These are phyloP conservation scores for Eupithecia vulgata DNA, from an alignment of 2,888 invertebrate genomes.

Conservation along the genomic window DNA sequence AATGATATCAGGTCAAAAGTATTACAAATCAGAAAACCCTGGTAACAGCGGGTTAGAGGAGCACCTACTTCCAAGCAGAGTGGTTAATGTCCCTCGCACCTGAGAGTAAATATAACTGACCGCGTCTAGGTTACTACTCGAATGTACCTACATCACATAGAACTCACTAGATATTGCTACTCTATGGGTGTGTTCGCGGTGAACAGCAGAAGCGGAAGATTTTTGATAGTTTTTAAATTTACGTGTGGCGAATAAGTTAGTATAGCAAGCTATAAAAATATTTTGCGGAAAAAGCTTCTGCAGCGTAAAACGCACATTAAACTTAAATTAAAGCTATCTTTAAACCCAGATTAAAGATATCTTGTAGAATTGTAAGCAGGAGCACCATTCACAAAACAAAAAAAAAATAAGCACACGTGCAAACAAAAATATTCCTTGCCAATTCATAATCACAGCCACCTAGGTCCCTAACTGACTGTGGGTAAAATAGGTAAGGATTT, in stretches of 20 bases:
- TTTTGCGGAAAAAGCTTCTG: too few relatives aligned
- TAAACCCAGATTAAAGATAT: background rate
- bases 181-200: background rate
- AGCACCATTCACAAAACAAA: too few relatives aligned
- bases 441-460: background rate
- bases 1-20: background rate
- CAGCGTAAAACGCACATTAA: background rate
- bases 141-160: slow-evolving; percentile 4
- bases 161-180: background rate
- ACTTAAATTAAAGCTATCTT: background rate
- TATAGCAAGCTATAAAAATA: too few relatives aligned
- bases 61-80: slow-evolving; percentile 59
- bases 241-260: too few relatives aligned
- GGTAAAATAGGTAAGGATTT: background rate
- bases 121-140: slow-evolving; percentile 15
- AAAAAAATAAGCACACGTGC: too few relatives aligned
- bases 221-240: background rate
- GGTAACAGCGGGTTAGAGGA: slow-evolving; percentile 39
- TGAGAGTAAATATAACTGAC: slow-evolving; percentile 77
- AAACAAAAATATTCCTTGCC: too few relatives aligned
- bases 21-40: slow-evolving; percentile 15
- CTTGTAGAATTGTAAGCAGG: background rate
- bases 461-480: background rate
- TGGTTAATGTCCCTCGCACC: slow-evolving; percentile 80
- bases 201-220: background rate